A percentile compares a stretch with the other conserved stretches of the same genome.
phyloP scores from a whole-genome alignment of 2,888 invertebrate genomes.

The Abrostola triplasia region DNA sequence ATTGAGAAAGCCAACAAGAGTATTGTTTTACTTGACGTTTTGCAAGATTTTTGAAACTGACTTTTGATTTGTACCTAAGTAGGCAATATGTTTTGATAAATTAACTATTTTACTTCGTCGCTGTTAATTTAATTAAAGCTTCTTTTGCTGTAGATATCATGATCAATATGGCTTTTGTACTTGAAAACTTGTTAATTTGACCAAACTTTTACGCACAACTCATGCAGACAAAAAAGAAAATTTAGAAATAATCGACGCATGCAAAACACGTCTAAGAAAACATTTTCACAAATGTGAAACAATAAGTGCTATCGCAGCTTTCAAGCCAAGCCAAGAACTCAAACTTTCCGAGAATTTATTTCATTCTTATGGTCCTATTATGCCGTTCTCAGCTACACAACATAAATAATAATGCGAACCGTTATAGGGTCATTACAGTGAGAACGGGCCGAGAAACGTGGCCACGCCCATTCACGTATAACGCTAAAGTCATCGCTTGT shows the following conservation, averaged over 20 bases:
- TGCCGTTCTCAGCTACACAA: constrained; percentile 87
- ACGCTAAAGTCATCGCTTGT: constrained; percentile 56
- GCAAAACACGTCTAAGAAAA: constrained; percentile 73
- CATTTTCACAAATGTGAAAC: constrained; percentile 79
- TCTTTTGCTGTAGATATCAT: no score
- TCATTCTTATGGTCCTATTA: constrained; percentile 87
- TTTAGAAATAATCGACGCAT: constrained; percentile 65
- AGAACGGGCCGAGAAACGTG: constrained; percentile 79
- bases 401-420: constrained; percentile 87
- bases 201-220: constrained; percentile 8
- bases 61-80: no score
- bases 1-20: neutral
- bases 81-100: no score
- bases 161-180: no score
- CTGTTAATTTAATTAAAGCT: no score
- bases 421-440: constrained; percentile 86
- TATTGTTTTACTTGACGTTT: neutral
- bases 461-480: constrained; percentile 59
- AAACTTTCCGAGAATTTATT: constrained; percentile 85
- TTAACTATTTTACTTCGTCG: no score
- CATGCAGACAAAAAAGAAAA: constrained; percentile 37
- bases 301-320: constrained; percentile 82
- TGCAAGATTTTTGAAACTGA: no score
- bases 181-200: neutral
- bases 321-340: constrained; percentile 82